Evolutionary conservation across 1,140 invertebrate species (phyloP).

Genomic region (Pachyrhynchus sulphureomaculatus): DNA sequence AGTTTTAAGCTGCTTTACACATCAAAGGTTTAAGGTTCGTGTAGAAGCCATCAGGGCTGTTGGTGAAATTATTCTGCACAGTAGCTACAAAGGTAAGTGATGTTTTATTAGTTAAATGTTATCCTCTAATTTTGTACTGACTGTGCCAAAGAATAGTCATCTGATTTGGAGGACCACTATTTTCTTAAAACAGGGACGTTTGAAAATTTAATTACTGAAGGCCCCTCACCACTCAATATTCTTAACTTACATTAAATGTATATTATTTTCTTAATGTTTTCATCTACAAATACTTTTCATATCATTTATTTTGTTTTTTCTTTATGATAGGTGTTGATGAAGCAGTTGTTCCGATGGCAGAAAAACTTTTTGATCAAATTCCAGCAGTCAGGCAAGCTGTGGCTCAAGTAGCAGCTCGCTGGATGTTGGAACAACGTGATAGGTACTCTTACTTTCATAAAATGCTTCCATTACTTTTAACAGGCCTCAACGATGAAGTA

Average conservation of each 20-base stretch:
- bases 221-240: too few species aligned
- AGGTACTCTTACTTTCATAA: constrained; percentile 77
- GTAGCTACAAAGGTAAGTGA: constrained; percentile 52
- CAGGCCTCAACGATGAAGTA: constrained; percentile 71
- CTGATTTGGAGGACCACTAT: too few species aligned
- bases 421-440: constrained; percentile 70
- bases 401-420: constrained; percentile 63
- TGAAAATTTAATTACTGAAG: too few species aligned
- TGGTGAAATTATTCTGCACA: constrained; percentile 51
- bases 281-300: too few species aligned
- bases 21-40: constrained; percentile 80
- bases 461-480: constrained; percentile 74
- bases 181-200: too few species aligned
- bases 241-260: too few species aligned
- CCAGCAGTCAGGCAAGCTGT: constrained; percentile 68
- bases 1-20: constrained; percentile 67
- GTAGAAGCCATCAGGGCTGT: constrained; percentile 72
- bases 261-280: too few species aligned
- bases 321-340: constrained; percentile 58
- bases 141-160: too few species aligned
- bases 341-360: constrained; percentile 62
- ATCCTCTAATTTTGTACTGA: too few species aligned
- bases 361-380: constrained; percentile 73
- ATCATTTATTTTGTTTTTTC: not conserved
- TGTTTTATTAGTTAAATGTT: not conserved